phyloP scores from a whole-genome alignment of 2,888 invertebrate genomes.

The Nymphalis urticae region DNA sequence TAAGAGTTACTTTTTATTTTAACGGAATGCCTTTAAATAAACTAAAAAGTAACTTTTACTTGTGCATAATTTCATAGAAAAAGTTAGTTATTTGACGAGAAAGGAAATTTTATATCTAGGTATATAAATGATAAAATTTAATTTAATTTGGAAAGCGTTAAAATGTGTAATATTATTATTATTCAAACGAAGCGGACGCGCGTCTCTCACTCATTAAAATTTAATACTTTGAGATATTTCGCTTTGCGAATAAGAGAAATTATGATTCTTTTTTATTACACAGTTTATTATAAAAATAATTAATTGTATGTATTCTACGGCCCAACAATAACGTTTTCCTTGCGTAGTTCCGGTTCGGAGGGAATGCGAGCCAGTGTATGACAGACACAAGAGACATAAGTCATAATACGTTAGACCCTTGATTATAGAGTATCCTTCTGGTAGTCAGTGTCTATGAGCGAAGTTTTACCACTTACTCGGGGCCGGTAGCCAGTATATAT shows the following conservation, averaged over 20 bases:
- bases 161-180: slow-evolving; percentile 2
- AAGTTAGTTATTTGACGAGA: not conserved
- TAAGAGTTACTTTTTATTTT: not conserved
- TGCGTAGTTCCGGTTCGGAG: too few species aligned
- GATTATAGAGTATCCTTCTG: too few species aligned
- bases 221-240: not conserved
- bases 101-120: not conserved
- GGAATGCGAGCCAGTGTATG: too few species aligned
- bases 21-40: not conserved
- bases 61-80: not conserved
- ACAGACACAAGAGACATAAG: too few species aligned
- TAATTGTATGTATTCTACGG: too few species aligned
- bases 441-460: too few species aligned
- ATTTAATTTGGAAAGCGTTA: slow-evolving; percentile 5
- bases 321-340: too few species aligned
- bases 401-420: too few species aligned
- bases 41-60: not conserved
- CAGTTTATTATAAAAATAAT: too few species aligned
- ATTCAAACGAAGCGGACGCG: slow-evolving; percentile 3
- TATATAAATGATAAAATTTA: not conserved
- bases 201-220: slow-evolving; percentile 1
- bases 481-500: too few species aligned
- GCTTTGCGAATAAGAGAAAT: not conserved
- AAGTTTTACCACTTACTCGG: too few species aligned
- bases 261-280: not conserved